These are phyloP conservation scores for Entelurus aequoreus DNA, from an alignment of 2,113 vertebrate species.

Conservation along the genomic window DNA sequence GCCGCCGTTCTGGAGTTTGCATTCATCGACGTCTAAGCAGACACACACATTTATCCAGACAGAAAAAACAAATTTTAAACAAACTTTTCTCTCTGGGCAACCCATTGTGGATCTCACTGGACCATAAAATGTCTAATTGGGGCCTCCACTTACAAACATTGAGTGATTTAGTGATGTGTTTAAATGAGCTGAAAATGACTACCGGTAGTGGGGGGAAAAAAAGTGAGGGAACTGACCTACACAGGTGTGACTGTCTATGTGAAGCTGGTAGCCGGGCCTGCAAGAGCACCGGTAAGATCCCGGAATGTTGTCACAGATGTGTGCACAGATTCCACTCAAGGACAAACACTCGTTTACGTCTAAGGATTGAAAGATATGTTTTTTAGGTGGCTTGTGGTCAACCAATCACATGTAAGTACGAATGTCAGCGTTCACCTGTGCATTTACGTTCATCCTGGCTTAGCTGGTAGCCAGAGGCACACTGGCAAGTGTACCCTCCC, in stretches of 20 bases:
- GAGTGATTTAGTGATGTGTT: slow-evolving; percentile 10
- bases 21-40: slow-evolving; percentile 72
- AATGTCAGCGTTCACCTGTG: slow-evolving; percentile 52
- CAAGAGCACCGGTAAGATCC: slow-evolving; percentile 74
- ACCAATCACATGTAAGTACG: not conserved
- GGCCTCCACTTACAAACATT: not conserved
- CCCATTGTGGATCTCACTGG: not conserved
- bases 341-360: slow-evolving; percentile 71
- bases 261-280: slow-evolving; percentile 70
- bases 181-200: slow-evolving; percentile 27
- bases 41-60: not conserved
- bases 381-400: not conserved
- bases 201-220: slow-evolving; percentile 4
- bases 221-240: slow-evolving; percentile 65
- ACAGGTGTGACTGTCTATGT: slow-evolving; percentile 70
- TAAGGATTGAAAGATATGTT: slow-evolving; percentile 36
- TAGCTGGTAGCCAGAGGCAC: slow-evolving; percentile 60
- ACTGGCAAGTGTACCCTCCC: slow-evolving; percentile 66
- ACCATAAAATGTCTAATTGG: not conserved
- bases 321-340: slow-evolving; percentile 60
- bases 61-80: not conserved
- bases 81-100: not conserved
- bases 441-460: slow-evolving; percentile 60
- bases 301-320: slow-evolving; percentile 67
- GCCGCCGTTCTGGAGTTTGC: slow-evolving; percentile 72